Conservation (phyloP, 2,797 vertebrate species). For the Tangara arthus region DNA sequence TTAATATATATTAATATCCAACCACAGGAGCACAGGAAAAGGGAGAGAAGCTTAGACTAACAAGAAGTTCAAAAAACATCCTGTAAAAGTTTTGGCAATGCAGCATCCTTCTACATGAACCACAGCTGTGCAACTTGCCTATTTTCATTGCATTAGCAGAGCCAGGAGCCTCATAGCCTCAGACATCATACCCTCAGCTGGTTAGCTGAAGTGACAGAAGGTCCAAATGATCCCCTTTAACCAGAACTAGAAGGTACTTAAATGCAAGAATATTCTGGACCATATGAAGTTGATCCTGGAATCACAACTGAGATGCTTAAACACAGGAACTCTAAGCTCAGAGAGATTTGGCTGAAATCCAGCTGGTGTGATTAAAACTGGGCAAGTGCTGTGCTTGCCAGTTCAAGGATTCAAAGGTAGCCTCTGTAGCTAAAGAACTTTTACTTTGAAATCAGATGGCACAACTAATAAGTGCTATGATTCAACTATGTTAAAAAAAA, state of each 20-base stretch:
- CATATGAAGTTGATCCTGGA: background rate
- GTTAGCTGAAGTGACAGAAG: background rate
- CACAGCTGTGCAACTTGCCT: background rate
- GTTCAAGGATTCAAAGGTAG: background rate
- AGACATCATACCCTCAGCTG: background rate
- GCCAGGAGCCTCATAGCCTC: background rate
- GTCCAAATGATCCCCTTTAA: background rate
- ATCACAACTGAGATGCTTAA: background rate
- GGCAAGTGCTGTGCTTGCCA: background rate
- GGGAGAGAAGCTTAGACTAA: background rate
- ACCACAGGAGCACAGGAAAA: background rate
- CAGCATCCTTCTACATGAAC: background rate
- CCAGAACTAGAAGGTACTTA: background rate
- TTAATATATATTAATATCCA: conserved; percentile 35
- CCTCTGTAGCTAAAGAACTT: background rate
- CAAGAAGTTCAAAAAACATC: conserved; percentile 10
- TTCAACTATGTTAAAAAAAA: background rate
- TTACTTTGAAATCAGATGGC: background rate
- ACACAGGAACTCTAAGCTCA: background rate
- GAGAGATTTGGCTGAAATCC: background rate
- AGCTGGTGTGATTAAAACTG: background rate
- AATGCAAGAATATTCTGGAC: background rate
- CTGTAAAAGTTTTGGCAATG: background rate
- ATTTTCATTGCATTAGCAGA: background rate
- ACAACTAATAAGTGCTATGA: background rate